phyloP scores from a whole-genome alignment of 2,888 invertebrate species.

The Aphelenchoides bicaudatus region DNA sequence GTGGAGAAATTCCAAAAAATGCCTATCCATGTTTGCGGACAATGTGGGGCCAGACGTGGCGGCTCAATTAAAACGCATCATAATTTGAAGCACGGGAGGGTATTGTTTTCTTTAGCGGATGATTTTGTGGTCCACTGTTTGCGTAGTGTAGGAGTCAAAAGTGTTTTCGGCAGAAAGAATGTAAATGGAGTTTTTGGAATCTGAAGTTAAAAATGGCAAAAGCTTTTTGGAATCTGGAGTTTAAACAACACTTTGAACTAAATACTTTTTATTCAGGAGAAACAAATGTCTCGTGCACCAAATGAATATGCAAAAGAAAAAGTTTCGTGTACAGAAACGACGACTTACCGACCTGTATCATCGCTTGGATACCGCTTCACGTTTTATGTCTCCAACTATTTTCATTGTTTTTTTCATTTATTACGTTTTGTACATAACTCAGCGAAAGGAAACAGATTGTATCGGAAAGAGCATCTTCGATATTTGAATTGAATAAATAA shows the following conservation, averaged over 20 bases:
- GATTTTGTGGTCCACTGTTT: neutral
- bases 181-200: too few species aligned
- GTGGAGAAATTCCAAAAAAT: too few species aligned
- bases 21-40: too few species aligned
- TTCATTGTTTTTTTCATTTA: conserved; percentile 52
- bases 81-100: too few species aligned
- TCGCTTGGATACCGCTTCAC: conserved; percentile 43
- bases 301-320: conserved; percentile 47
- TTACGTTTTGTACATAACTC: conserved; percentile 47
- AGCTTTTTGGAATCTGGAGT: too few species aligned
- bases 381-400: conserved; percentile 41
- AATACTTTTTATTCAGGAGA: conserved; percentile 36
- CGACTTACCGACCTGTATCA: conserved; percentile 47
- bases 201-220: too few species aligned
- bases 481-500: too few species aligned
- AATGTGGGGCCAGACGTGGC: too few species aligned
- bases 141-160: neutral
- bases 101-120: too few species aligned
- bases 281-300: conserved; percentile 46
- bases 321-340: conserved; percentile 28
- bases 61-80: too few species aligned
- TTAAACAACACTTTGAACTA: too few species aligned
- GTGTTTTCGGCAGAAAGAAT: too few species aligned
- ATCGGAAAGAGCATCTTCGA: conserved; percentile 14
- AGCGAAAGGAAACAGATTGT: conserved; percentile 14